Evolutionary conservation across 1,140 invertebrate species (phyloP).

Genomic region (Heterodera carotae): DNA sequence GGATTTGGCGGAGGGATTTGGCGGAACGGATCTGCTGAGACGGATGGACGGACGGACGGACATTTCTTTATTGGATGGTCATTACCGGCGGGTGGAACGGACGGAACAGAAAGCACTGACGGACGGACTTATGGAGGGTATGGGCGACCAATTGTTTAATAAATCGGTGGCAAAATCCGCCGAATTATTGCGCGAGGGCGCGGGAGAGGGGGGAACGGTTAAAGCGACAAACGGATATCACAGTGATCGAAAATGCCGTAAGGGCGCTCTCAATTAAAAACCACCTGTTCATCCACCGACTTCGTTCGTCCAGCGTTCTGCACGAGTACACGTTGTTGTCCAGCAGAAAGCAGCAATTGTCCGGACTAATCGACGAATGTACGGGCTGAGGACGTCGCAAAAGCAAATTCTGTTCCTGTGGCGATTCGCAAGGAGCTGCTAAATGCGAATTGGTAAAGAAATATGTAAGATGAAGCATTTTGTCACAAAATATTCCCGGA

Average conservation of each 20-base stretch:
- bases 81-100: neutral
- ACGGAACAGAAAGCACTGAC: too few species aligned
- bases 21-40: neutral
- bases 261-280: too few species aligned
- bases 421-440: conserved; percentile 44
- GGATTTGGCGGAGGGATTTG: neutral
- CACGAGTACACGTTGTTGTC: conserved; percentile 56
- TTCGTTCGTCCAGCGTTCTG: conserved; percentile 50
- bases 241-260: neutral
- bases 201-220: too few species aligned
- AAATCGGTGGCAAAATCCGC: too few species aligned
- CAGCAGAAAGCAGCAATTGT: conserved; percentile 60
- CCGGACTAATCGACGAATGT: conserved; percentile 58
- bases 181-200: too few species aligned
- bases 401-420: neutral
- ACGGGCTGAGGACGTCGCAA: conserved; percentile 53
- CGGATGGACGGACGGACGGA: too few species aligned
- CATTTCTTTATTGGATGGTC: neutral
- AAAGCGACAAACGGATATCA: too few species aligned
- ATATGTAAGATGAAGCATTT: too few species aligned
- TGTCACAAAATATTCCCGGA: too few species aligned
- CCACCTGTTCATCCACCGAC: conserved; percentile 60
- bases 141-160: neutral
- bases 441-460: conserved; percentile 11
- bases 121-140: neutral